phyloP scores from a whole-genome alignment of 1,140 invertebrate genomes.

The Nebria ingens region DNA sequence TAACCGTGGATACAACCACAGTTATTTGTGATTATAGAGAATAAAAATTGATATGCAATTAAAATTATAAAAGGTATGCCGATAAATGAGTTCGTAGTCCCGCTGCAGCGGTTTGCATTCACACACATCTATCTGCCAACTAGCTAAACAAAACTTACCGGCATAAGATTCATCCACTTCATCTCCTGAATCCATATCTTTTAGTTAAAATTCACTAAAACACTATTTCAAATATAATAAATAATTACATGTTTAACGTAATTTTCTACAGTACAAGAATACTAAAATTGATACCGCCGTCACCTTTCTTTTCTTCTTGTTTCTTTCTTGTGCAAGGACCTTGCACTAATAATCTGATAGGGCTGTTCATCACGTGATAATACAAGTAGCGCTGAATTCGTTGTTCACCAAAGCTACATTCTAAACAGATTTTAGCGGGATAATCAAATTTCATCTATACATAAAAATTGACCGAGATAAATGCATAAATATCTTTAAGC shows the following conservation, averaged over 20 bases:
- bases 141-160: slow-evolving; percentile 46
- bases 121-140: slow-evolving; percentile 28
- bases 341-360: no score
- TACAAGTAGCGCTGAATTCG: no score
- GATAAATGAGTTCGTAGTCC: slow-evolving; percentile 8
- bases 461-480: no score
- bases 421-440: no score
- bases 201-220: background rate
- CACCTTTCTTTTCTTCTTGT: slow-evolving; percentile 5
- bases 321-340: no score
- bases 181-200: slow-evolving; percentile 61
- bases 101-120: background rate
- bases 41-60: background rate
- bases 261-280: background rate
- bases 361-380: no score
- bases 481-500: no score
- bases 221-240: slow-evolving; percentile 10
- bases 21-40: slow-evolving; percentile 1
- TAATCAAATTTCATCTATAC: no score
- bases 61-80: background rate
- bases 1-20: no score
- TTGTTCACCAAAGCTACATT: no score
- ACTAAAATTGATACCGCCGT: slow-evolving; percentile 2
- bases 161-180: slow-evolving; percentile 66
- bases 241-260: background rate